Conservation (phyloP, 2,888 invertebrate genomes). For the Drosophila kuntzei region DNA sequence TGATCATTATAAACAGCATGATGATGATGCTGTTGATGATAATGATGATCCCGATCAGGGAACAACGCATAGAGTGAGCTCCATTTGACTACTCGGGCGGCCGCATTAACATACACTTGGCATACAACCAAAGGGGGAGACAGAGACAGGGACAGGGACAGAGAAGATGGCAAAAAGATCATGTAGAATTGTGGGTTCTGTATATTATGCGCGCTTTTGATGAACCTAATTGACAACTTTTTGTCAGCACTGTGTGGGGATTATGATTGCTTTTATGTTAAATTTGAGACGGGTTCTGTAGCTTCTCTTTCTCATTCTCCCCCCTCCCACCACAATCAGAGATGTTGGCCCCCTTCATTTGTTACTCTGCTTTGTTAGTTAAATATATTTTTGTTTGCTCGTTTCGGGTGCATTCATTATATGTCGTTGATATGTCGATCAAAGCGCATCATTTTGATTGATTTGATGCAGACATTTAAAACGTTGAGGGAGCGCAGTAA, state of each 20-base stretch:
- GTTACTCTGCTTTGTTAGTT: slow-evolving; percentile 66
- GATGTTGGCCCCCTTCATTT: slow-evolving; percentile 2
- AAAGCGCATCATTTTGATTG: slow-evolving; percentile 78
- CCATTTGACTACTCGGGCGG: slow-evolving; percentile 71
- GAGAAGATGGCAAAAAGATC: not conserved
- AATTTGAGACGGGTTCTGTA: slow-evolving; percentile 37
- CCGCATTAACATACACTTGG: slow-evolving; percentile 68
- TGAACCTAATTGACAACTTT: slow-evolving; percentile 83
- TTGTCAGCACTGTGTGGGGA: slow-evolving; percentile 80
- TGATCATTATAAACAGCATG: slow-evolving; percentile 23
- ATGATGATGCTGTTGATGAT: slow-evolving; percentile 14
- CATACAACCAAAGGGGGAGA: not conserved
- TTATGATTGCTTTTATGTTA: slow-evolving; percentile 84
- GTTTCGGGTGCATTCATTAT: slow-evolving; percentile 52
- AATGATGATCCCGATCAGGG: not conserved
- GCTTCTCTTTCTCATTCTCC: not conserved
- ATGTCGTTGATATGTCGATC: slow-evolving; percentile 66
- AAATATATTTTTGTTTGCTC: slow-evolving; percentile 56
- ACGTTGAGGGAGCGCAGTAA: not conserved
- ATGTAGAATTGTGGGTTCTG: slow-evolving; percentile 13
- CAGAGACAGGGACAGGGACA: not conserved
- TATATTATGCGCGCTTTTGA: slow-evolving; percentile 58
- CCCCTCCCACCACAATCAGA: not conserved
- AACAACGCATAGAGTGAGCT: slow-evolving; percentile 46
- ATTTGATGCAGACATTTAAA: slow-evolving; percentile 65